Base-by-base conservation (phyloP, 2,797 vertebrate genomes). In the Clarias fuscus region DNA sequence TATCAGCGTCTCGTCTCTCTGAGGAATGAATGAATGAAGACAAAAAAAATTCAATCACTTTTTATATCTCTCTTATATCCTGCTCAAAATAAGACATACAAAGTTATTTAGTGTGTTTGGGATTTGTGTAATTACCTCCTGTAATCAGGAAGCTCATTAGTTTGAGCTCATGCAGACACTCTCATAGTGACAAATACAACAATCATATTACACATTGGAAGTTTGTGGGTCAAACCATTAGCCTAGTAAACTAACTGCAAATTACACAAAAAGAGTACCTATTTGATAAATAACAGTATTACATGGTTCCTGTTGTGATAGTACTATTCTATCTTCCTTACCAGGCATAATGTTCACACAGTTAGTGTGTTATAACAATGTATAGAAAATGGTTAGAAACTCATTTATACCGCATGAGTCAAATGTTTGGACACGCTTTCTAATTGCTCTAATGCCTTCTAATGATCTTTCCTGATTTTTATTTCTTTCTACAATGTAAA, bases 91-190 rank as follows among this genome's bases (percentile, higher is more conserved):
- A 27, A 30, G 5, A 27, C 37, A 37, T 37, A 68, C 22, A 85
- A 70, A 27, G 27, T 59, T 43, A 11, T 67, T 33, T 30, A 17
- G 27, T 53, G 40, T 76, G 77, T 62, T 24, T 53, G 56, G 61
- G 18, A 85, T 22, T 70, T 33, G 70, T 68, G 62, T 77, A 84
- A 58, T 53, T n/a, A 8, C 48, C 58, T 85, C 20, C 40, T n/a
- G 18, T 30, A 85, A n/a, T 78, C 48, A 67, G 53, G 48, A 78
- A 85, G 33, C 37, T 84, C 33, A 80, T 85, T 80, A 61, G 24
- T 30, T 48, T 22, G 33, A 85, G 24, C 33, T 61, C 24, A 70
- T 71, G 22, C 33, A 18, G 75, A 85, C 30, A 22, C 40, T 20
- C 7, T n/a, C 48, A 24, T 33, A 3, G 33, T 62, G 77, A 80